Percentiles rank a stretch among this genome's conserved stretches.
These are phyloP conservation scores for Parotia lawesii DNA, from an alignment of 2,113 vertebrate genomes.

Conservation along the genomic window DNA sequence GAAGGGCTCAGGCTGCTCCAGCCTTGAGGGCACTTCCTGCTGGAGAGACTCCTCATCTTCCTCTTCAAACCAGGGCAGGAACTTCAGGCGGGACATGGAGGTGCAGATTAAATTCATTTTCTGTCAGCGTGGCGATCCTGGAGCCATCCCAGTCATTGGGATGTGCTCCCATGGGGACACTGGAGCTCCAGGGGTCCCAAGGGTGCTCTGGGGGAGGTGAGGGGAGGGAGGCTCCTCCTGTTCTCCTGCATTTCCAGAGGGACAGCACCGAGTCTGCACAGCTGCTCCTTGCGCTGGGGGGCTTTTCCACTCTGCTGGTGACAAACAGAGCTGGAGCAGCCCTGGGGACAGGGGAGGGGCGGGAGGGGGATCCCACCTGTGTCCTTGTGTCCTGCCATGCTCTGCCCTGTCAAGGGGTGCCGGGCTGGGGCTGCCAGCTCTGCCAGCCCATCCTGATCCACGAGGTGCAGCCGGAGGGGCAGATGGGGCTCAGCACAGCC, in stretches of 20 bases:
- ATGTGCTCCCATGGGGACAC: background rate
- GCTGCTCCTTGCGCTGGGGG: background rate
- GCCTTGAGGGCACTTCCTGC: background rate
- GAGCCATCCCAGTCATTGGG: background rate
- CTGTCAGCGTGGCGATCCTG: background rate
- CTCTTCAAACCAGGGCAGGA: background rate
- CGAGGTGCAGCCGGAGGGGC: fast-evolving
- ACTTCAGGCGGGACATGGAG: background rate
- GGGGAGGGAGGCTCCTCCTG: background rate
- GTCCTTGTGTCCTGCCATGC: background rate
- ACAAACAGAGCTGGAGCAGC: background rate
- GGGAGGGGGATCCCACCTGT: background rate
- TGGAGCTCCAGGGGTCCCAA: background rate
- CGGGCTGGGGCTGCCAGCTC: background rate
- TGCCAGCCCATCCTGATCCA: background rate
- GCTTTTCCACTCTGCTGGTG: background rate
- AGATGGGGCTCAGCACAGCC: background rate
- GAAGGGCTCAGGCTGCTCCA: background rate
- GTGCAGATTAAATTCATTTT: background rate
- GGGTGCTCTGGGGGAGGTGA: background rate
- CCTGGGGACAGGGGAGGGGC: background rate
- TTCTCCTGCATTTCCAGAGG: background rate
- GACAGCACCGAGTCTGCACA: background rate
- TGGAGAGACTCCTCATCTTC: background rate
- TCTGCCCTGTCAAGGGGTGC: background rate